A percentile compares a stretch with the other conserved stretches of the same genome.
Evolutionary conservation across 1,140 invertebrate species (phyloP).

Genomic region (Neodiprion virginianus): DNA sequence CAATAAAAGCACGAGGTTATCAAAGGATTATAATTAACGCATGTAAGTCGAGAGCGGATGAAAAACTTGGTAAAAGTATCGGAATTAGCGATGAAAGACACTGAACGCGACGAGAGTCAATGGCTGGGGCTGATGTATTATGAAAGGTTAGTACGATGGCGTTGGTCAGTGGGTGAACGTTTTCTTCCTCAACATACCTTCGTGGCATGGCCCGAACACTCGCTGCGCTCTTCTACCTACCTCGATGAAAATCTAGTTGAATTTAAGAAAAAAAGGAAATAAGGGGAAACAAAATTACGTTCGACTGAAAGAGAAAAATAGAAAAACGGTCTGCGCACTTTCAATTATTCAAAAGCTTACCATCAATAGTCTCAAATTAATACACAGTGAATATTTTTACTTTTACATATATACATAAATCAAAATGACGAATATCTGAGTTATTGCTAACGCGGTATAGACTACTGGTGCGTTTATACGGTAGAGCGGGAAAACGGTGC

Average conservation of each 20-base stretch:
- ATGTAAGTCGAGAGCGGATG: background rate
- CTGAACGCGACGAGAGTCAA: slow-evolving; percentile 38
- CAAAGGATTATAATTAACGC: background rate
- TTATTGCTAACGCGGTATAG: slow-evolving; percentile 33
- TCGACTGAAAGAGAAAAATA: no score
- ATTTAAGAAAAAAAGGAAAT: no score
- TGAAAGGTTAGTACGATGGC: slow-evolving; percentile 41
- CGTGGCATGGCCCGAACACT: background rate
- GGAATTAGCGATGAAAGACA: slow-evolving; percentile 30
- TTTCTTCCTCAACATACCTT: slow-evolving; percentile 39
- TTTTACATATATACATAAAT: no score
- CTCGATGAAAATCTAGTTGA: background rate
- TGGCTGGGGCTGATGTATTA: slow-evolving; percentile 60
- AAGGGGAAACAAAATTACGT: background rate
- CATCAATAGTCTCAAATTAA: no score
- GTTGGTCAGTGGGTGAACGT: slow-evolving; percentile 48
- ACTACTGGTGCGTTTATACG: slow-evolving; percentile 32
- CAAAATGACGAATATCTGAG: background rate
- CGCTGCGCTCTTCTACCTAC: background rate
- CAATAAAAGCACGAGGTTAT: background rate
- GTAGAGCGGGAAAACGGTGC: slow-evolving; percentile 41
- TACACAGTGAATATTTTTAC: no score
- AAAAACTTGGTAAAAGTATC: slow-evolving; percentile 27
- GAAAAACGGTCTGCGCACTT: no score
- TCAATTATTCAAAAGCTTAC: no score